phyloP scores from a whole-genome alignment of 2,113 vertebrate species.

The Nerophis ophidion region DNA sequence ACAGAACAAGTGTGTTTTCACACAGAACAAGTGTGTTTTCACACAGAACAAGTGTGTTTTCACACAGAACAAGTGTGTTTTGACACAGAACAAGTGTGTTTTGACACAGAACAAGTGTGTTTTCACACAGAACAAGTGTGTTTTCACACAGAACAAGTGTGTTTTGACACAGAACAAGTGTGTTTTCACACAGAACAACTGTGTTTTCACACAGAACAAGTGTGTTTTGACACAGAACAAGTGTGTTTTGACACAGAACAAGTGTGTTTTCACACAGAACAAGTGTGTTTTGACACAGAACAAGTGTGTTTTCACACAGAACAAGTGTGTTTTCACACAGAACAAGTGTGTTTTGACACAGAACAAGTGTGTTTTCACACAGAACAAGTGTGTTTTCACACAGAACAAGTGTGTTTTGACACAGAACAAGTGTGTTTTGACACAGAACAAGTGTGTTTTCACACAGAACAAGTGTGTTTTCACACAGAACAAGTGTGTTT shows the following conservation, averaged over 20 bases:
- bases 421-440: fast-evolving
- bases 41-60: fast-evolving
- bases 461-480: fast-evolving
- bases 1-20: fast-evolving
- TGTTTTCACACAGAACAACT: fast-evolving
- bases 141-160: no score
- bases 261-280: no score
- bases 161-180: fast-evolving
- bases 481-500: no score
- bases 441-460: fast-evolving
- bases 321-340: fast-evolving
- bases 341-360: fast-evolving
- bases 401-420: fast-evolving
- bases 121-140: fast-evolving
- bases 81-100: fast-evolving
- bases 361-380: fast-evolving
- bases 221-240: no score
- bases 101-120: fast-evolving
- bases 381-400: fast-evolving
- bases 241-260: fast-evolving
- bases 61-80: no score
- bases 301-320: fast-evolving
- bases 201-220: fast-evolving
- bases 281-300: fast-evolving
- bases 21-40: fast-evolving